phyloP scores from a whole-genome alignment of 2,797 vertebrate genomes.

The Anguilla megastoma region DNA sequence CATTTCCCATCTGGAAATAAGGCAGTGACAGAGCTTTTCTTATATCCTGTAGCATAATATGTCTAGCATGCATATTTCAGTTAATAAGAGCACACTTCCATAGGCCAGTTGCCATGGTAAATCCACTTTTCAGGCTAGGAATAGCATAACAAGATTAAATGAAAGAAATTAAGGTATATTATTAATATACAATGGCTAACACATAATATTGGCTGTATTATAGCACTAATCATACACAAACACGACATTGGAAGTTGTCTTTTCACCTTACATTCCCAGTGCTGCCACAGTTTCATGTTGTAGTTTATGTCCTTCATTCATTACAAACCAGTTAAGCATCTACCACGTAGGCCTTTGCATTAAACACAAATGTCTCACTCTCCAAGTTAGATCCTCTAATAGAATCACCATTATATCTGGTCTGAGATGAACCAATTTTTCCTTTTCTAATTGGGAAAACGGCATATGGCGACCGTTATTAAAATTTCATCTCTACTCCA shows the following conservation, averaged over 20 bases:
- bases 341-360: background rate
- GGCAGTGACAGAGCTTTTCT: background rate
- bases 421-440: constrained; percentile 21
- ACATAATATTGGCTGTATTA: background rate
- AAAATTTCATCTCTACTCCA: constrained; percentile 30
- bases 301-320: background rate
- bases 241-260: background rate
- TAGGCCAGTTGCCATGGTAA: background rate
- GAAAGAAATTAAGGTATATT: background rate
- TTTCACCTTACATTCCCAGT: background rate
- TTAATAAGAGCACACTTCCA: background rate
- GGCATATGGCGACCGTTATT: constrained; percentile 27
- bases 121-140: background rate
- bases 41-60: background rate
- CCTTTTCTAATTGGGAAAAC: constrained; percentile 32
- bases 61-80: background rate
- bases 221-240: background rate
- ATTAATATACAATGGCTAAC: background rate
- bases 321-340: background rate
- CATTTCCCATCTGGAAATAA: background rate
- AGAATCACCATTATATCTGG: background rate
- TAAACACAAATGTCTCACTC: background rate
- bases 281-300: background rate
- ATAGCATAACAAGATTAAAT: background rate
- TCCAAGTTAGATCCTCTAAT: background rate